Conservation (phyloP, 2,113 vertebrate species). For the Cygnus buccinator region DNA sequence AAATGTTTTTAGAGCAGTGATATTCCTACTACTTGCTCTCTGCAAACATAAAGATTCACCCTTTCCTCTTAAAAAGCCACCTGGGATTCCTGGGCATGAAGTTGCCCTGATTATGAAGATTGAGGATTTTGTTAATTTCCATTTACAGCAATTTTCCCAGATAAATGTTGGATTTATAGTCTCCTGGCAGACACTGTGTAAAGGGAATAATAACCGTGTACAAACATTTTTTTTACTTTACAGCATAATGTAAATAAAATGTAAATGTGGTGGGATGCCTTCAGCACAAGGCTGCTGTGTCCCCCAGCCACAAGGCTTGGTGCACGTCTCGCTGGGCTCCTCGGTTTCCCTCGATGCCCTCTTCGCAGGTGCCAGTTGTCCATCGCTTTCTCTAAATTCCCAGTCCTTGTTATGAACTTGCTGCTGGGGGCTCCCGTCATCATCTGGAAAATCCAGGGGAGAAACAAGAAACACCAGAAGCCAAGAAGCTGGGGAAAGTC, state of each 20-base stretch:
- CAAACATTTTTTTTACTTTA: not conserved
- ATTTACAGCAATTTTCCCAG: not conserved
- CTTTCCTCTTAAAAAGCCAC: not conserved
- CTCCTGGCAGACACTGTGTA: not conserved
- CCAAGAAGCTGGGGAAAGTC: not conserved
- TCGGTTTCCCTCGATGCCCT: not conserved
- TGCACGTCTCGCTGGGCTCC: not conserved
- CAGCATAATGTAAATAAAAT: not conserved
- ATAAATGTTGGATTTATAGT: not conserved
- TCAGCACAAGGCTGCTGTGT: not conserved
- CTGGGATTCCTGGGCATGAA: not conserved
- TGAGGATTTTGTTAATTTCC: not conserved
- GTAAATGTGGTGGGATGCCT: not conserved
- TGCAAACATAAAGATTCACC: not conserved
- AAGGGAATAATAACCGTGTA: not conserved
- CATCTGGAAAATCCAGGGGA: accelerated
- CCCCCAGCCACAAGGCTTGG: too few relatives aligned
- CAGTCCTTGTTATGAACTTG: not conserved
- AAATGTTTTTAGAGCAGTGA: not conserved
- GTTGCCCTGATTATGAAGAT: not conserved
- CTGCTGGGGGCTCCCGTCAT: not conserved
- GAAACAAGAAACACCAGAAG: not conserved
- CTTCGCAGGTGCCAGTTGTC: accelerated
- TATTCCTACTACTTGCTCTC: not conserved
- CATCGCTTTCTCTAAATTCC: not conserved